Evolutionary conservation across 92 coral and sea anemone genomes (phyloP).

Genomic region (Virgularia gustaviana): DNA sequence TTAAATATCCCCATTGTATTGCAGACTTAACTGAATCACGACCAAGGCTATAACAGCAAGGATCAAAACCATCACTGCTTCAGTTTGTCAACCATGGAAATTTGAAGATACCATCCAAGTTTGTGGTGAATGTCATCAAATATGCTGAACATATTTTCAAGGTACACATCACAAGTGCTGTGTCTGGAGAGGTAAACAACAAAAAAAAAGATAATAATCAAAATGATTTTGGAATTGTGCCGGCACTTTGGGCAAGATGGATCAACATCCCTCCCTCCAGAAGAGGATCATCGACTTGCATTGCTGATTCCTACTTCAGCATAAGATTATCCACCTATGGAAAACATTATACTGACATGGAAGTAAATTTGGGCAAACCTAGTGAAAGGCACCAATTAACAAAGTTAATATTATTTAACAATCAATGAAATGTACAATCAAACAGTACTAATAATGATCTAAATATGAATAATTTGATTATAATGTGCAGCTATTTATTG

Average conservation of each 20-base stretch:
- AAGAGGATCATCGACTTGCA: constrained; percentile 14
- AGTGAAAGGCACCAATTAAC: background rate
- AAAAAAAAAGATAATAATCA: background rate
- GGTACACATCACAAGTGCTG: background rate
- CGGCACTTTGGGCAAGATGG: background rate
- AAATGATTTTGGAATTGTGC: background rate
- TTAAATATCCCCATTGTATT: too few species aligned
- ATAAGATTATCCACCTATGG: constrained; percentile 2
- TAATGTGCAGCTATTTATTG: too few species aligned
- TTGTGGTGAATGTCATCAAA: background rate
- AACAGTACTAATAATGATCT: too few species aligned
- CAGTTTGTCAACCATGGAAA: background rate
- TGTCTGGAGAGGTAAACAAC: background rate
- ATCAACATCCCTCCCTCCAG: background rate
- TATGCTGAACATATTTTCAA: constrained; percentile 11
- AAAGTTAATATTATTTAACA: background rate
- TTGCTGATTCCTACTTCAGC: constrained; percentile 1
- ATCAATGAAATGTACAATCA: background rate
- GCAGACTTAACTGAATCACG: too few species aligned
- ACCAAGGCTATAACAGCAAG: too few species aligned
- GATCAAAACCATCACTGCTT: constrained; percentile 4
- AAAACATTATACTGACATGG: constrained; percentile 2
- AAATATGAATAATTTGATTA: too few species aligned
- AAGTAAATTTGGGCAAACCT: constrained; percentile 1
- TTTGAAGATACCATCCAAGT: constrained; percentile 3